These are phyloP conservation scores for Diuraphis noxia DNA, from an alignment of 1,140 invertebrate species.

Conservation along the genomic window DNA sequence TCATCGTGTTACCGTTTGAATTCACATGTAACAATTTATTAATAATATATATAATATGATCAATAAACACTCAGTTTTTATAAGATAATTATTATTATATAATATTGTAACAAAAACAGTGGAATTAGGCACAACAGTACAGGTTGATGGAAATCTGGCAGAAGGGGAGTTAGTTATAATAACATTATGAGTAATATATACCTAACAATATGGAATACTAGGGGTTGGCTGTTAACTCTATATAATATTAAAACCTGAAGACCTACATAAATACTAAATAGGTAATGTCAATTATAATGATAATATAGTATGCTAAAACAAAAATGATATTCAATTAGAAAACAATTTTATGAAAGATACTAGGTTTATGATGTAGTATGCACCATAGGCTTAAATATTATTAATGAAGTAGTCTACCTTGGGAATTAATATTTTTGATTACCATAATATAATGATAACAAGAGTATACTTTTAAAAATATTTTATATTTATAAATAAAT, in stretches of 20 bases:
- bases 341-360: neutral
- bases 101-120: conserved; percentile 46
- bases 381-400: conserved; percentile 7
- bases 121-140: conserved; percentile 52
- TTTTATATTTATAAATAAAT: conserved; percentile 37
- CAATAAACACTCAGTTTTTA: conserved; percentile 41
- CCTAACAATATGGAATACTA: conserved; percentile 31
- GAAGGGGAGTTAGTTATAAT: neutral
- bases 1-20: conserved; percentile 43
- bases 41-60: conserved; percentile 42
- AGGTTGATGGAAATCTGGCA: neutral
- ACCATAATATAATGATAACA: conserved; percentile 12
- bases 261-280: conserved; percentile 28
- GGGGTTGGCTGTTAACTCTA: conserved; percentile 11
- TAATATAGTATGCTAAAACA: neutral
- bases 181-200: neutral
- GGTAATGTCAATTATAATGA: conserved; percentile 4
- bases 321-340: neutral
- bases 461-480: conserved; percentile 43
- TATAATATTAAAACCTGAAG: neutral
- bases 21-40: conserved; percentile 47
- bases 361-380: conserved; percentile 19
- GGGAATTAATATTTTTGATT: conserved; percentile 19
- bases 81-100: conserved; percentile 27
- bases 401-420: conserved; percentile 2